A percentile compares a stretch with the other conserved stretches of the same genome.
phyloP scores from a whole-genome alignment of 2,113 vertebrate species.

The Dunckerocampus dactyliophorus region DNA sequence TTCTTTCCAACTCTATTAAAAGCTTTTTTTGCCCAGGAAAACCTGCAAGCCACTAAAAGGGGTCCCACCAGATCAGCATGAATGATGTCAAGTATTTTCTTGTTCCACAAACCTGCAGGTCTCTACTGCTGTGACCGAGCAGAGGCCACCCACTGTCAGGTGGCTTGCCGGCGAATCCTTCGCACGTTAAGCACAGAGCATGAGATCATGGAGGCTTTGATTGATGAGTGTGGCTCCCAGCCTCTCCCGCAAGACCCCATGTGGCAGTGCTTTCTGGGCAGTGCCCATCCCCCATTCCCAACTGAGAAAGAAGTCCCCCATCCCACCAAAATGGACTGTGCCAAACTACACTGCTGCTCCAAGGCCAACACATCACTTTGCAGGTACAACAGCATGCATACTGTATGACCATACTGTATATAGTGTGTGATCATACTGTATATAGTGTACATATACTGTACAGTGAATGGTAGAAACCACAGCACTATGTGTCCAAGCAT shows the following conservation, averaged over 20 bases:
- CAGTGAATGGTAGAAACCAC: no score
- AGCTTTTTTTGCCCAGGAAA: no score
- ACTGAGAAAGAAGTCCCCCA: slow-evolving; percentile 84
- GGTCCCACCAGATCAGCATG: no score
- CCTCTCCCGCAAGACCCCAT: slow-evolving; percentile 97
- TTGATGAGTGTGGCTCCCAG: slow-evolving; percentile 86
- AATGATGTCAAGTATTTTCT: no score
- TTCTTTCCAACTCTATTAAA: no score
- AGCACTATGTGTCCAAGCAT: no score
- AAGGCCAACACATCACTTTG: slow-evolving; percentile 94
- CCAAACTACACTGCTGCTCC: slow-evolving; percentile 96
- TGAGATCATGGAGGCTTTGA: slow-evolving; percentile 96
- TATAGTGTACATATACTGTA: not conserved
- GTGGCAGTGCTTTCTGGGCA: slow-evolving; percentile 96
- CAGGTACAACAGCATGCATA: slow-evolving; percentile 70
- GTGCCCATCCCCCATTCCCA: slow-evolving; percentile 81
- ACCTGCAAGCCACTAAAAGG: no score
- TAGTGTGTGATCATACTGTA: not conserved
- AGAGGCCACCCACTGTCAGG: slow-evolving; percentile 86
- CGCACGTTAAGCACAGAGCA: slow-evolving; percentile 95
- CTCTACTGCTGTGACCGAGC: slow-evolving; percentile 96
- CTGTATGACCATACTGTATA: not conserved
- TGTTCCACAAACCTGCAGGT: slow-evolving; percentile 65
- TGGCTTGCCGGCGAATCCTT: slow-evolving; percentile 87
- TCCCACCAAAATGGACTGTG: slow-evolving; percentile 89